Conservation (phyloP, 2,797 vertebrate genomes). For the Parauchenoglanis punctatus region DNA sequence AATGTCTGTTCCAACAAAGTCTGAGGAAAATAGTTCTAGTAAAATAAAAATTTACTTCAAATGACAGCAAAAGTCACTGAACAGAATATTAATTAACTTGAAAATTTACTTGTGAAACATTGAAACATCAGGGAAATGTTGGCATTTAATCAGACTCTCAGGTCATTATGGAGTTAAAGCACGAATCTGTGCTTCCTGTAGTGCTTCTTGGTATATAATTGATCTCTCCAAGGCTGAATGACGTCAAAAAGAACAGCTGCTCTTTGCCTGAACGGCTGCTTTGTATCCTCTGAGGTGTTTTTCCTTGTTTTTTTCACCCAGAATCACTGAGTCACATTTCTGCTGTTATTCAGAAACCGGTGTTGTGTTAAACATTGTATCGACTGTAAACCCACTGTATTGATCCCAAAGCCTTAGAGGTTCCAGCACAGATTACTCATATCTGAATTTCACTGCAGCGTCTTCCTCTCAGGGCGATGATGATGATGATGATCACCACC, state of each 20-base stretch:
- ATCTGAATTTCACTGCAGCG: neutral
- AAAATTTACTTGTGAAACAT: too few species aligned
- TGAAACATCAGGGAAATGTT: neutral
- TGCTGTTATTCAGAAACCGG: neutral
- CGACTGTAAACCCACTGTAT: neutral
- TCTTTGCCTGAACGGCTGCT: conserved; percentile 43
- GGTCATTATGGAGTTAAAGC: neutral
- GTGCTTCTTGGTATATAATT: conserved; percentile 12
- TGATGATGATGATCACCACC: neutral
- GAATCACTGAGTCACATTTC: neutral
- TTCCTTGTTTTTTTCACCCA: neutral
- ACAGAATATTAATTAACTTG: neutral
- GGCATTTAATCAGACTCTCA: neutral
- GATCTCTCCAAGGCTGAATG: conserved; percentile 20
- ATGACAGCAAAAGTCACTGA: neutral
- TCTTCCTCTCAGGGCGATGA: neutral
- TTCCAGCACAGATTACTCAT: neutral
- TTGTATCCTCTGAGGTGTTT: conserved; percentile 9
- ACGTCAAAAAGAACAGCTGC: conserved; percentile 40
- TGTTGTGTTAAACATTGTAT: neutral
- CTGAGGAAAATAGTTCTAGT: too few species aligned
- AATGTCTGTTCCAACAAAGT: neutral
- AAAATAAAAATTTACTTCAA: neutral
- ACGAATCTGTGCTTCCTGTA: conserved; percentile 13
- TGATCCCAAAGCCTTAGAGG: neutral